Evolutionary conservation across 37 sponge, comb jelly and placozoan species (phyloP).

Genomic region (Geodia barretti): DNA sequence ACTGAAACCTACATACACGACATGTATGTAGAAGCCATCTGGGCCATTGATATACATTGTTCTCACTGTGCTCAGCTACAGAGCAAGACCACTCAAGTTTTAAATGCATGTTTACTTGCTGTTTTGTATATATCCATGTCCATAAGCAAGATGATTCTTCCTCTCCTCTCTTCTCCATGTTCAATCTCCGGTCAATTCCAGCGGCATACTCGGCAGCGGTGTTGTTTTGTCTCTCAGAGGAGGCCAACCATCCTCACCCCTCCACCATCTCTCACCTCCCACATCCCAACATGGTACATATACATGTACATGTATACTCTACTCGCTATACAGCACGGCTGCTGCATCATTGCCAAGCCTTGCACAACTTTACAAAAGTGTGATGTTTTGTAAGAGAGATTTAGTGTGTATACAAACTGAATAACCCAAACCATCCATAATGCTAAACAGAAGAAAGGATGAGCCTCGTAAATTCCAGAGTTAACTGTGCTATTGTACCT

Average conservation of each 20-base stretch:
- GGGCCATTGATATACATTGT: not conserved
- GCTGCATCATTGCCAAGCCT: no score
- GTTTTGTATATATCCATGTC: not conserved
- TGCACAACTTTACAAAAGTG: no score
- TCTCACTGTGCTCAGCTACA: not conserved
- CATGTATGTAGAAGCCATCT: not conserved
- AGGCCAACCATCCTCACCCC: conserved; percentile 17
- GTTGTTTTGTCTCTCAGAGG: conserved; percentile 76
- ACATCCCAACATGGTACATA: no score
- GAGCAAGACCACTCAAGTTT: not conserved
- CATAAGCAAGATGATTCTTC: not conserved
- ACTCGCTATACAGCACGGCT: no score
- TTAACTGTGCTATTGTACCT: no score
- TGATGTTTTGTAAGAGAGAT: no score
- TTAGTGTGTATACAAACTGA: no score
- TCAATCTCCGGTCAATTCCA: not conserved
- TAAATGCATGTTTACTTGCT: not conserved
- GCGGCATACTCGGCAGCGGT: conserved; percentile 82
- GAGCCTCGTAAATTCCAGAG: no score
- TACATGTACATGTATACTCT: no score
- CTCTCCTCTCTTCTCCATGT: not conserved
- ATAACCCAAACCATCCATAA: no score
- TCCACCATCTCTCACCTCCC: conserved; percentile 3
- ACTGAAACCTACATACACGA: no score
- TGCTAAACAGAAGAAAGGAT: no score